phyloP scores from a whole-genome alignment of 2,888 invertebrate species.

The Phortica magna region DNA sequence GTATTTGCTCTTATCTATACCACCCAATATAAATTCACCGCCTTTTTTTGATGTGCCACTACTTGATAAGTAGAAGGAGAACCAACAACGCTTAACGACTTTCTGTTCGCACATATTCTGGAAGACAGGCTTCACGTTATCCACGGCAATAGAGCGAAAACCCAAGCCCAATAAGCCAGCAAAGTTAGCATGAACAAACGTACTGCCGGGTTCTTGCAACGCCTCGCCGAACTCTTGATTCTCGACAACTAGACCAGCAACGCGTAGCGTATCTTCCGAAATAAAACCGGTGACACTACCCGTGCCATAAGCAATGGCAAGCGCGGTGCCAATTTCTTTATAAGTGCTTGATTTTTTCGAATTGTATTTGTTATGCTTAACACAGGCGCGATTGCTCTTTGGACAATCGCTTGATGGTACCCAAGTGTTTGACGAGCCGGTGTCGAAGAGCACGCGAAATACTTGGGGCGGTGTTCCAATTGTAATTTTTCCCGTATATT shows the following conservation, averaged over 20 bases:
- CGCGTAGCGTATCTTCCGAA: slow-evolving; percentile 89
- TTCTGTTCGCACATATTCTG: slow-evolving; percentile 44
- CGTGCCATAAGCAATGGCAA: slow-evolving; percentile 94
- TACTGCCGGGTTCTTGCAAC: slow-evolving; percentile 40
- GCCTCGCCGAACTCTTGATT: slow-evolving; percentile 51
- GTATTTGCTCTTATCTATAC: slow-evolving; percentile 42
- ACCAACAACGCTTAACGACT: slow-evolving; percentile 47
- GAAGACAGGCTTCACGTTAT: slow-evolving; percentile 47
- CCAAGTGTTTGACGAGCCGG: slow-evolving; percentile 98
- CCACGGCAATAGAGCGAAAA: slow-evolving; percentile 49
- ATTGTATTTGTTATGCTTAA: slow-evolving; percentile 82
- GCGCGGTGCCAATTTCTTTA: slow-evolving; percentile 89
- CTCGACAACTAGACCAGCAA: slow-evolving; percentile 81
- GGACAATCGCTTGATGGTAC: slow-evolving; percentile 88
- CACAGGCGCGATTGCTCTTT: background rate
- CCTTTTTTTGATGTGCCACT: slow-evolving; percentile 30
- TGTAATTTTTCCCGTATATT: slow-evolving; percentile 93
- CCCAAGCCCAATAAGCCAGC: slow-evolving; percentile 59
- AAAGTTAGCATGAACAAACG: slow-evolving; percentile 46
- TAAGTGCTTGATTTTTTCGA: slow-evolving; percentile 88
- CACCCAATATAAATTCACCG: slow-evolving; percentile 57
- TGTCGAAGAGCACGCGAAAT: slow-evolving; percentile 97
- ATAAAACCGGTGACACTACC: slow-evolving; percentile 96
- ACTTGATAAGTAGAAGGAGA: slow-evolving; percentile 52
- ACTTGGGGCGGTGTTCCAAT: slow-evolving; percentile 94